Conservation (phyloP, 2,888 invertebrate genomes). For the Lasioglossum villosulum region DNA sequence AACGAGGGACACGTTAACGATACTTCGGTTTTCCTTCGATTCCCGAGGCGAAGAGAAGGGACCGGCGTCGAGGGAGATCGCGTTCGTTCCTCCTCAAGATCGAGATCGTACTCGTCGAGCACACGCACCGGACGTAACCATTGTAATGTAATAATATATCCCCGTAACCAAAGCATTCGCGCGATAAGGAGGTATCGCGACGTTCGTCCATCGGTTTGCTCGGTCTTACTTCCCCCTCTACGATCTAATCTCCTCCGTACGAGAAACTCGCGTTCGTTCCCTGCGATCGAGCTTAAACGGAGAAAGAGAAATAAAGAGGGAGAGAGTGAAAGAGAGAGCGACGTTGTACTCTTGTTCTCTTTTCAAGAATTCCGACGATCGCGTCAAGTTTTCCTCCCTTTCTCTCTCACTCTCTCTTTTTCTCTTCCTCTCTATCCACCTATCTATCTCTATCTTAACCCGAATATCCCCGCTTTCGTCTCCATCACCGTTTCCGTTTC, state of each 20-base stretch:
- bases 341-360: constrained; percentile 2
- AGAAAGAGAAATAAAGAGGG: not conserved
- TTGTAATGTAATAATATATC: constrained; percentile 23
- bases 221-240: constrained; percentile 34
- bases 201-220: constrained; percentile 37
- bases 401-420: not conserved
- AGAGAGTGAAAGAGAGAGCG: not conserved
- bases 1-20: not conserved
- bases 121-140: constrained; percentile 33
- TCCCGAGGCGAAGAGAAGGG: not conserved
- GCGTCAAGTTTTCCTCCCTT: not conserved
- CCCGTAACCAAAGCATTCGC: constrained; percentile 44
- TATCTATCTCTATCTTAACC: not conserved
- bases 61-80: not conserved
- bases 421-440: not conserved
- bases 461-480: not conserved
- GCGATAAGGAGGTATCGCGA: constrained; percentile 12
- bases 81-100: not conserved
- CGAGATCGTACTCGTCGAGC: constrained; percentile 2
- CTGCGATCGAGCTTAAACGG: constrained; percentile 48
- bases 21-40: constrained; percentile 1
- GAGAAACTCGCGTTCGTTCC: constrained; percentile 36
- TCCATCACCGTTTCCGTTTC: constrained; percentile 6
- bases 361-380: not conserved
- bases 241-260: constrained; percentile 25